phyloP scores from a whole-genome alignment of 1,140 invertebrate genomes.

The Anastatus disparis region DNA sequence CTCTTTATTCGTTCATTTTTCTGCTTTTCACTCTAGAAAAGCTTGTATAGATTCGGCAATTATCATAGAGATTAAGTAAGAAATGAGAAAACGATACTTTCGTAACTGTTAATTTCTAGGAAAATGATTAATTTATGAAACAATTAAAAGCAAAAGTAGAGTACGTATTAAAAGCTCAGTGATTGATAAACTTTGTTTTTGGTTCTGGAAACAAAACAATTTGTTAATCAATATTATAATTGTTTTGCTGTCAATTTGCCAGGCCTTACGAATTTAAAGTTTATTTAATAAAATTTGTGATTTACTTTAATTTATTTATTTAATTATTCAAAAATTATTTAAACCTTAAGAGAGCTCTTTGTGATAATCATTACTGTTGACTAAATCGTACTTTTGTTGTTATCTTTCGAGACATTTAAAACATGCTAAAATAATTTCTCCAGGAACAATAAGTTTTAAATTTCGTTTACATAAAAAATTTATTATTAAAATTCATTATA shows the following conservation, averaged over 20 bases:
- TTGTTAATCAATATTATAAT: conserved; percentile 1
- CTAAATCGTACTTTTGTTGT: too few species aligned
- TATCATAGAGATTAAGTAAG: background rate
- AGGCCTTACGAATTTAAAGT: conserved; percentile 5
- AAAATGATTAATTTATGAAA: conserved; percentile 23
- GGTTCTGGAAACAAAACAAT: too few species aligned
- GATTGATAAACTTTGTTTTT: background rate
- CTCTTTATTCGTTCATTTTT: background rate
- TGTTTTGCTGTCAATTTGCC: background rate
- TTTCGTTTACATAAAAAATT: too few species aligned
- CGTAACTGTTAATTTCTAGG: background rate
- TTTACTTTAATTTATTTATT: background rate
- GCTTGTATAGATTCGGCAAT: conserved; percentile 29
- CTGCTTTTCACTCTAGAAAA: background rate
- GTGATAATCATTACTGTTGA: background rate
- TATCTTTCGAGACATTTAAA: too few species aligned
- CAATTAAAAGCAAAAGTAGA: conserved; percentile 2
- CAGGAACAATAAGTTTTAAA: too few species aligned
- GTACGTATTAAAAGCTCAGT: background rate
- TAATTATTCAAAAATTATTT: background rate
- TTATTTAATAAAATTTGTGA: background rate
- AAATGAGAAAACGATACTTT: conserved; percentile 12
- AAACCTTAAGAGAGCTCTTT: background rate
- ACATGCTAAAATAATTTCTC: too few species aligned
- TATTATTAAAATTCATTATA: too few species aligned